These are phyloP conservation scores for Uropetala carovei DNA, from an alignment of 2,888 invertebrate species.

Conservation along the genomic window DNA sequence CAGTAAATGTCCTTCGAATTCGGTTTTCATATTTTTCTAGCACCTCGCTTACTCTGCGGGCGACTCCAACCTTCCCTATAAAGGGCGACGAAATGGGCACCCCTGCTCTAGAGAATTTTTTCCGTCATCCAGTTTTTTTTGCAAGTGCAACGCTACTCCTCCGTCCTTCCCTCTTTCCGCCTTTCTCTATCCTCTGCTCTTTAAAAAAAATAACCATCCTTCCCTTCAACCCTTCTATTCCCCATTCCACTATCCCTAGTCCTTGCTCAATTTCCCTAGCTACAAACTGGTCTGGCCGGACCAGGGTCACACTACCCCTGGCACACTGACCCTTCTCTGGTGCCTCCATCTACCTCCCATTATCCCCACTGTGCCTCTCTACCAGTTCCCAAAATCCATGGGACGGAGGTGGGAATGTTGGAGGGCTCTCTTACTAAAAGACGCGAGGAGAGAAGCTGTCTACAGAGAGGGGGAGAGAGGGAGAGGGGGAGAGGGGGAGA, in stretches of 20 bases:
- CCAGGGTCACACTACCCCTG: slow-evolving; percentile 51
- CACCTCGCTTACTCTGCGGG: too few relatives aligned
- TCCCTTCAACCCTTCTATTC: slow-evolving; percentile 1
- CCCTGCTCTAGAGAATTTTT: too few relatives aligned
- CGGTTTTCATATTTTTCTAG: too few relatives aligned
- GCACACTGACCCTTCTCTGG: slow-evolving; percentile 44
- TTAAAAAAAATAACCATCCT: slow-evolving; percentile 14
- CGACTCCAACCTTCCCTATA: too few relatives aligned
- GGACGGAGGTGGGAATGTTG: neutral
- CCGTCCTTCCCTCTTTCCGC: neutral
- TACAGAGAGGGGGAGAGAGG: neutral
- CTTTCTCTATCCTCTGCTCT: neutral
- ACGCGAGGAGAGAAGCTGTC: neutral
- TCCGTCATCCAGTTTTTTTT: too few relatives aligned
- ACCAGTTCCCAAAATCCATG: neutral
- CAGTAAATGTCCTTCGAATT: too few relatives aligned
- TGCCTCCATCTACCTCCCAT: neutral
- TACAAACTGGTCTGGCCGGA: slow-evolving; percentile 63
- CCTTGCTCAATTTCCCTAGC: neutral
- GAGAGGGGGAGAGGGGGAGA: too few relatives aligned
- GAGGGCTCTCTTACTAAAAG: neutral
- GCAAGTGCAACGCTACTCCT: neutral
- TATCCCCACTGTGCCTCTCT: neutral
- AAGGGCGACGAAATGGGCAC: too few relatives aligned
- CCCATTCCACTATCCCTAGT: neutral